Evolutionary conservation across 2,888 invertebrate genomes (phyloP), one percentile per base, ranked within the genome.

Genomic region (Cremastinae sp.): DNA sequence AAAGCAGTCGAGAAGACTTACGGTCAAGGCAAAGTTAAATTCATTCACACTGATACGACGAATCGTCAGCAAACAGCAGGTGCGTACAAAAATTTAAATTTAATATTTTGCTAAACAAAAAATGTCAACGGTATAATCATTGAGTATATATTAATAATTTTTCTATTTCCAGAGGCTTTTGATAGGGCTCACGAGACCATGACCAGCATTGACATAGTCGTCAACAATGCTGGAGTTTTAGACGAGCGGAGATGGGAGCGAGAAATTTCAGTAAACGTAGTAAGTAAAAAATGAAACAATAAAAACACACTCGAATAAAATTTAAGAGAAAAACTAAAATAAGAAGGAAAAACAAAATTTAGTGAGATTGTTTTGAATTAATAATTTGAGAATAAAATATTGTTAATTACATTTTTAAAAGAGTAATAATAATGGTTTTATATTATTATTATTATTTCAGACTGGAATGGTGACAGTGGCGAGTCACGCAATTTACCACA

Each of bases 201-300:
- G 86, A 94, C 94, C 64, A 92, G 93, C 28, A 90, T 95, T 78
- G 95, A 95, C 86, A 94, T 96, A 77, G 94, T 95, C 1, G 92
- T 95, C 72, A 96, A 95, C 89, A 95, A 95, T 87, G 95, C 95
- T 8, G 95, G 95, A 2, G 93, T 95, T 53, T 92, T 95, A 91
- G 94, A 94, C 85, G 95, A 95, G 85, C 90, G 94, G 79, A 92
- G 94, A 83, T 95, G 95, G 94, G 94, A 95, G 84, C 90, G 93
- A 10, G 93, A 94, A 90, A 93, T 95, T 18, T 94, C 95, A 80
- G 94, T 95, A 1, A 96, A 96, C 88, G 91, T 95, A 90, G 94
- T 94, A 90, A 92, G 91, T 53, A 7, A 61, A 16, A 14, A 51
- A 45, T 39, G 18, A 51, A 16, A 51, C 8, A 41, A 53, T 37